These are phyloP conservation scores for Leguminivora glycinivorella DNA, from an alignment of 1,140 invertebrate genomes.

Conservation along the genomic window DNA sequence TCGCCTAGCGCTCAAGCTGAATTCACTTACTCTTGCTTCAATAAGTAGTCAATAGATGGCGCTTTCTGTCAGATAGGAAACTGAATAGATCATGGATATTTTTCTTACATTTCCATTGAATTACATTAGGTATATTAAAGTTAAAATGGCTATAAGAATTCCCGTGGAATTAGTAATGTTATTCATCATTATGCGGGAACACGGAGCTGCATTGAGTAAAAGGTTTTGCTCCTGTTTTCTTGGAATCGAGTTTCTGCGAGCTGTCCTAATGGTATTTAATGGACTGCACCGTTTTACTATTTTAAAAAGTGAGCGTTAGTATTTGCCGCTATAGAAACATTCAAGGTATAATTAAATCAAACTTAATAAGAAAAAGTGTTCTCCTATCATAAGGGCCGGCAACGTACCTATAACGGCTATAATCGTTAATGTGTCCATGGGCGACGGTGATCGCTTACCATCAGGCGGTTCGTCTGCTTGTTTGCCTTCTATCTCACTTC, in stretches of 20 bases:
- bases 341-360: no score
- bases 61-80: background rate
- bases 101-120: background rate
- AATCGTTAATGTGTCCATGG: no score
- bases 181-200: slow-evolving; percentile 10
- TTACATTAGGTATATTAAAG: background rate
- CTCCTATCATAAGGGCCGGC: no score
- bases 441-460: no score
- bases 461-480: no score
- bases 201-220: slow-evolving; percentile 2
- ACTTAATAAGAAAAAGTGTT: no score
- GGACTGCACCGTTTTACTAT: background rate
- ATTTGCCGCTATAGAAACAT: background rate
- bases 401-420: no score
- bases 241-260: background rate
- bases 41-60: background rate
- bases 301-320: background rate
- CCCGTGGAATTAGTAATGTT: background rate
- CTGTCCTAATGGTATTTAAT: slow-evolving; percentile 5
- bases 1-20: background rate
- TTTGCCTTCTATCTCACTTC: no score
- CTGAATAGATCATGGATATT: background rate
- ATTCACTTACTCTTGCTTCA: background rate
- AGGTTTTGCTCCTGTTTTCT: slow-evolving; percentile 20
- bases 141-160: background rate